Base-by-base conservation (phyloP, 2,888 invertebrate genomes). In the Petrolisthes manimaculis region DNA sequence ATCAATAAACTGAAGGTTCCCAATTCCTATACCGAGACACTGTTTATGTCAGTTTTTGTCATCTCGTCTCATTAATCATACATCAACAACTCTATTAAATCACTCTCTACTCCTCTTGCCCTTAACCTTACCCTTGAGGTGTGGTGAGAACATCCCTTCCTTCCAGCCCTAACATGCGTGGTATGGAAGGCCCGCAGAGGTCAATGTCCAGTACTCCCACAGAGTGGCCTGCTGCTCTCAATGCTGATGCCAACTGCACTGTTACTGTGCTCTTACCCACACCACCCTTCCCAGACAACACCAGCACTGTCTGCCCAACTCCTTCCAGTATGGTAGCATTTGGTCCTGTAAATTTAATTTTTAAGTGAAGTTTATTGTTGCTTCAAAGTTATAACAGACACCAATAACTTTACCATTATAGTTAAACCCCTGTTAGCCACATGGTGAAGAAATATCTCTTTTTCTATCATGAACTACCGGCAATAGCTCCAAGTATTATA, bases 241-340 rank as follows among this genome's bases (percentile, higher is more conserved):
- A 69, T 24, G 84, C 83, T 80, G 74, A 37, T 24, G 99, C 98
- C 89, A 99, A 93, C 93, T 98, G 98, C 2, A 97, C 96, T 93
- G 98, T 97, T 14, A 99, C 96, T 89, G 99, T 99, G 37, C 98
- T 99, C 94, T 99, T 99, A 18, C 99, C 99, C 54, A 99, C 99
- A 74, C 99, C 99, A 53, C 99, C 99, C 95, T 99, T 99, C 1
- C 99, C 99, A 0, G 99, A 99, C 83, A 99, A 94, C n/a, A 99
- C 95, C 91, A 99, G 94, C 92, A 99, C 95, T 5, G 89, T 88
- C 67, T 90, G 21, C 8, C 90, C 90, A 12, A 90, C 90, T 37
- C 90, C 90, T 55, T 74, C 75, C 75, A 90, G 86, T 18, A 90
- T 80, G 8, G 37, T 37, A 2, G 37, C 37, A 37, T 37, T 37